Percentiles rank a stretch among this genome's conserved stretches.
phyloP scores from a whole-genome alignment of 2,113 vertebrate species.

The Petromus typicus region DNA sequence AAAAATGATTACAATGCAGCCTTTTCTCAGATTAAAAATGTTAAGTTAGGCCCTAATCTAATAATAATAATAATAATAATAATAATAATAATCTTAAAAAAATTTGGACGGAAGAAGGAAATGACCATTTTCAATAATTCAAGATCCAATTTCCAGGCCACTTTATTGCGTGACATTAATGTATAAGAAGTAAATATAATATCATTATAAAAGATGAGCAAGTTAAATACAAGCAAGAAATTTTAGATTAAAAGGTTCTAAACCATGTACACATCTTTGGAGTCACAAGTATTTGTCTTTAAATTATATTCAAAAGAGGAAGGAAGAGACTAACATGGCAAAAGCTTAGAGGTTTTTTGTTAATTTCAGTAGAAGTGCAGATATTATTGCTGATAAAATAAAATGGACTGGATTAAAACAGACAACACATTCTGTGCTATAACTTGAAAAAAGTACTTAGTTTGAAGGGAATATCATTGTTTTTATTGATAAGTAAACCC shows the following conservation, averaged over 20 bases:
- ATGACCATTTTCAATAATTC: background rate
- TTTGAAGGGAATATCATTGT: background rate
- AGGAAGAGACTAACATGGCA: background rate
- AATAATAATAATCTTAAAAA: no score
- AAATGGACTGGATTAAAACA: background rate
- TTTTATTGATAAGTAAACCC: background rate
- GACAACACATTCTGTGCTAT: background rate
- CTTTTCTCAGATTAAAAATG: background rate
- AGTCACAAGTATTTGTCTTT: background rate
- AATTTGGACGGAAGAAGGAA: background rate
- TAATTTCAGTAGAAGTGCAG: background rate
- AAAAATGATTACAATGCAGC: background rate
- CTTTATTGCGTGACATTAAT: background rate
- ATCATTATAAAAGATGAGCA: background rate
- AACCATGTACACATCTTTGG: background rate
- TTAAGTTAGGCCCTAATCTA: background rate
- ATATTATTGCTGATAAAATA: background rate
- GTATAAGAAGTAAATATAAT: background rate
- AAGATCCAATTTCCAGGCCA: background rate
- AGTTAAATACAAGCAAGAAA: background rate
- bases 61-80: background rate
- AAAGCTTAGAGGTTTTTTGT: background rate
- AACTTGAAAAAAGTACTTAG: background rate
- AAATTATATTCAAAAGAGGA: constrained; percentile 22
- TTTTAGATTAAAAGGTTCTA: background rate